Conservation (phyloP, 2,113 vertebrate genomes). For the Amia ocellicauda region DNA sequence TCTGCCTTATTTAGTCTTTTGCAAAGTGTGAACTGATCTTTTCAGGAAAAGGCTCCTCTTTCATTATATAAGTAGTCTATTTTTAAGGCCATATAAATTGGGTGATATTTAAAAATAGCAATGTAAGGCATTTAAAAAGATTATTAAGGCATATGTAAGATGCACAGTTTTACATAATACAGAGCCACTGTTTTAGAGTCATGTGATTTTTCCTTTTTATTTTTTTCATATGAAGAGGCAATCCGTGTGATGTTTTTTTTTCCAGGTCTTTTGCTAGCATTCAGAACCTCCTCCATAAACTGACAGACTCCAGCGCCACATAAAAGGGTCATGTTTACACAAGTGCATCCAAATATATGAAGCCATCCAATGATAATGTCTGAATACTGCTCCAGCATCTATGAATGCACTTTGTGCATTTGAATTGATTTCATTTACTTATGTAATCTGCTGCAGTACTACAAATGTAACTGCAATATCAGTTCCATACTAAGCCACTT, state of each 20-base stretch:
- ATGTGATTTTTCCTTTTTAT: not conserved
- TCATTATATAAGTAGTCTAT: slow-evolving; percentile 7
- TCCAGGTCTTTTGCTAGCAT: not conserved
- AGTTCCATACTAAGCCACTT: slow-evolving; percentile 41
- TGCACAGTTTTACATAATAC: slow-evolving; percentile 10
- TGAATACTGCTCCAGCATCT: not conserved
- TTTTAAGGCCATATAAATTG: not conserved
- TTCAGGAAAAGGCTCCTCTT: not conserved
- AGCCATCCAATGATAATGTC: too few species aligned
- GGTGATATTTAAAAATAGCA: slow-evolving; percentile 7
- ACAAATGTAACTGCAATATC: slow-evolving; percentile 17
- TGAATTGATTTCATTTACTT: slow-evolving; percentile 59
- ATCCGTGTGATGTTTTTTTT: not conserved
- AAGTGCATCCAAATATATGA: not conserved
- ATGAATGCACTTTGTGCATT: not conserved
- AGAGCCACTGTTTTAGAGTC: not conserved
- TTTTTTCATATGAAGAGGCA: not conserved
- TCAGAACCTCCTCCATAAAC: not conserved
- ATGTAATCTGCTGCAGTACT: slow-evolving; percentile 52
- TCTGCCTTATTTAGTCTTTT: not conserved
- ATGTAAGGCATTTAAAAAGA: slow-evolving; percentile 4
- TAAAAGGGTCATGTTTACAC: not conserved
- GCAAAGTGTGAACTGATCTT: not conserved
- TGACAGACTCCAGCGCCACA: not conserved
- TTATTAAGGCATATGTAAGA: not conserved